Conservation (phyloP, 2,797 vertebrate species). For the Hylomyscus alleni region DNA sequence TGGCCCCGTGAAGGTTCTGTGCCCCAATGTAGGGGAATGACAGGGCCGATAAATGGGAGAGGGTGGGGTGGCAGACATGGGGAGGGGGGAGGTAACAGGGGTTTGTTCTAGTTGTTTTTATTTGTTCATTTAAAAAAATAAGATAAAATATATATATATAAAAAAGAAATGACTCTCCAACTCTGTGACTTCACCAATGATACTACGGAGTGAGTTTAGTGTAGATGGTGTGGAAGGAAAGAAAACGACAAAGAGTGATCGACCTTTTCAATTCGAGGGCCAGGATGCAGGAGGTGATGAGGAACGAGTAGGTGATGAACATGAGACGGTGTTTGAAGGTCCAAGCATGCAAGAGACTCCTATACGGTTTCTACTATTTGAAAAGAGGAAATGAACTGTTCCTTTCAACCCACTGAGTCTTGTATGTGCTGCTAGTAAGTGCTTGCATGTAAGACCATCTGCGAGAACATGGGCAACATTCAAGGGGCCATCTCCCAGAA, state of each 20-base stretch:
- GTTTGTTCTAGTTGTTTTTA: no score
- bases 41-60: no score
- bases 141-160: no score
- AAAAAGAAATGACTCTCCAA: not conserved
- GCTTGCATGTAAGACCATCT: not conserved
- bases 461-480: not conserved
- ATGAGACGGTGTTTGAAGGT: slow-evolving; percentile 49
- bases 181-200: slow-evolving; percentile 24
- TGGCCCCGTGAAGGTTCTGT: no score
- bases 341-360: not conserved
- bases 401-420: not conserved
- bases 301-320: slow-evolving; percentile 64
- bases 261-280: slow-evolving; percentile 1
- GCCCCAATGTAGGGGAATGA: no score
- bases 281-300: slow-evolving; percentile 34
- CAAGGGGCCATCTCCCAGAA: not conserved
- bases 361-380: not conserved
- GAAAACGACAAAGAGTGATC: slow-evolving; percentile 24
- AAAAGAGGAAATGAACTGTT: not conserved
- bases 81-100: no score
- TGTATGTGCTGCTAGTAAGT: not conserved
- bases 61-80: no score
- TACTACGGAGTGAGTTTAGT: slow-evolving; percentile 8
- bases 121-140: no score
- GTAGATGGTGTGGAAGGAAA: slow-evolving; percentile 24